Conservation (phyloP, 2,888 invertebrate genomes). For the Volucella inflata region DNA sequence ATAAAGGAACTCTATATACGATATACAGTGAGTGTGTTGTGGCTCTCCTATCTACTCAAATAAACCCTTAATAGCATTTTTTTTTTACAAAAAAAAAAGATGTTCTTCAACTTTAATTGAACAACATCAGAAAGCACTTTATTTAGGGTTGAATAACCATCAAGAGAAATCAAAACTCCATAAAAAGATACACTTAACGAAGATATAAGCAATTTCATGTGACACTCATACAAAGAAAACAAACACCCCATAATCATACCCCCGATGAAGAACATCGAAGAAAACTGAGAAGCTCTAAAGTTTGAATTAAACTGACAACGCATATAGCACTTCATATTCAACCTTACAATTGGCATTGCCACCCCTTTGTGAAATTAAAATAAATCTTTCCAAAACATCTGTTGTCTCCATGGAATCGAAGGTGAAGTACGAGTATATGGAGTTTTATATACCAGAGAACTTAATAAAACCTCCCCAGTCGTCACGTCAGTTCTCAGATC, state of each 20-base stretch:
- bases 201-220: slow-evolving; percentile 52
- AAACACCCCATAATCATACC: slow-evolving; percentile 13
- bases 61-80: background rate
- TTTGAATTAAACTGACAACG: slow-evolving; percentile 17
- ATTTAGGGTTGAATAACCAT: background rate
- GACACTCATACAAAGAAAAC: slow-evolving; percentile 12
- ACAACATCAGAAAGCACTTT: background rate
- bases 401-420: slow-evolving; percentile 71
- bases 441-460: slow-evolving; percentile 14
- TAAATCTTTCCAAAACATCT: slow-evolving; percentile 73
- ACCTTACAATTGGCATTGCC: slow-evolving; percentile 28
- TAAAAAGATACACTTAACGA: slow-evolving; percentile 31
- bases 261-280: background rate
- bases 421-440: slow-evolving; percentile 3
- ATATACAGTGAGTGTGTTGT: too few species aligned
- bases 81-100: background rate
- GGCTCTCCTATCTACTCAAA: too few species aligned
- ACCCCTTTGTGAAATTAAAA: slow-evolving; percentile 67
- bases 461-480: slow-evolving; percentile 46
- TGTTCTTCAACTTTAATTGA: background rate
- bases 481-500: background rate
- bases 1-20: too few species aligned
- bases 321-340: slow-evolving; percentile 53
- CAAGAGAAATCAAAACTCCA: slow-evolving; percentile 14
- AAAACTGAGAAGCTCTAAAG: background rate